A percentile compares a stretch with the other conserved stretches of the same genome.
Conservation (phyloP, 2,797 vertebrate species). For the Scolopax bukidnonensis region DNA sequence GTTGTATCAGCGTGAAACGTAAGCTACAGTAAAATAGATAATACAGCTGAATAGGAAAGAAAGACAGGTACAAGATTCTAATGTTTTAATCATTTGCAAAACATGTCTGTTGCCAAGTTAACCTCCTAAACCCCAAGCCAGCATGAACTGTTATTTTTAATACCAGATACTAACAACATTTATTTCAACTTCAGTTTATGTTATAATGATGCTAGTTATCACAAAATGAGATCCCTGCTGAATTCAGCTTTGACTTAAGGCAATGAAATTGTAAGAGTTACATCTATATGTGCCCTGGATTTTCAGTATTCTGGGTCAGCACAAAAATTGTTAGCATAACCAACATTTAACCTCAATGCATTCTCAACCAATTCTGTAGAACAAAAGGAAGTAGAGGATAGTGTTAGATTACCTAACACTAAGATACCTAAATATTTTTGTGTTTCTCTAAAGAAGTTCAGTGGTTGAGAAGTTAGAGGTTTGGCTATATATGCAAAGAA, state of each 20-base stretch:
- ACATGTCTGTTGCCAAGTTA: background rate
- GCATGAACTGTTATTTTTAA: conserved; percentile 7
- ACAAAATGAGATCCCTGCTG: background rate
- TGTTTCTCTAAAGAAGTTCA: background rate
- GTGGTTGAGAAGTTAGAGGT: background rate
- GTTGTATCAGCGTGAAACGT: background rate
- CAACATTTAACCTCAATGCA: background rate
- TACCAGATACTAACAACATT: background rate
- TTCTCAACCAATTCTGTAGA: background rate
- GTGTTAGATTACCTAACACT: background rate
- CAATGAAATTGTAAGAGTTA: background rate
- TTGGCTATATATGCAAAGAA: background rate
- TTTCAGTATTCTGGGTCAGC: background rate
- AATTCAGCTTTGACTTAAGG: conserved; percentile 14
- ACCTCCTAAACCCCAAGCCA: background rate
- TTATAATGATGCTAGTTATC: background rate
- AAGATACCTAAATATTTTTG: background rate
- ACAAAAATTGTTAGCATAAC: background rate
- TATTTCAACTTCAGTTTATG: conserved; percentile 12
- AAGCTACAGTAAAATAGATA: background rate
- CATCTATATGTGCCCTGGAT: background rate
- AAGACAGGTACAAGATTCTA: background rate
- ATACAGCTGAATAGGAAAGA: background rate
- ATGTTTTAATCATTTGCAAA: background rate
- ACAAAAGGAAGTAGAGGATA: background rate